Conservation (phyloP, 1,140 invertebrate species). For the Halesus radiatus region DNA sequence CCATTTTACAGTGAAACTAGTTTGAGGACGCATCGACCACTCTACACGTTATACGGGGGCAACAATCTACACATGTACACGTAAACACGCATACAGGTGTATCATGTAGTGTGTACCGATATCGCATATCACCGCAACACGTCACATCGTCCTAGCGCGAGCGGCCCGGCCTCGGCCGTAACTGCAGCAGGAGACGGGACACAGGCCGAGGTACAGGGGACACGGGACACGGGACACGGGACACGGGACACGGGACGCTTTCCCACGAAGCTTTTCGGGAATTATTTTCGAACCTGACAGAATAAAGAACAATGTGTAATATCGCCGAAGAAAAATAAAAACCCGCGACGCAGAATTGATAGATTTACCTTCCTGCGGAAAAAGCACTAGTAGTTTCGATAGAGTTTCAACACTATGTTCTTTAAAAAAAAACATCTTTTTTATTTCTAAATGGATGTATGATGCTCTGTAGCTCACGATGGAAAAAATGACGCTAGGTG, state of each 20-base stretch:
- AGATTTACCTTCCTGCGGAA: too few relatives aligned
- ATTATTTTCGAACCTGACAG: not conserved
- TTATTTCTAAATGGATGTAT: too few relatives aligned
- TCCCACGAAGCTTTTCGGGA: conserved; percentile 3
- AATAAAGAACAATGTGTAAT: conserved; percentile 27
- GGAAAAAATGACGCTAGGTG: too few relatives aligned
- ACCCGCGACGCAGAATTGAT: too few relatives aligned
- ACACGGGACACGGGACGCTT: not conserved
- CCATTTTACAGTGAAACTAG: not conserved
- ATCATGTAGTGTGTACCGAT: not conserved
- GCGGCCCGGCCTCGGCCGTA: not conserved
- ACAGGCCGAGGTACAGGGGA: not conserved
- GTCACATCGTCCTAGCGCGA: not conserved
- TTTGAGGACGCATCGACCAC: not conserved
- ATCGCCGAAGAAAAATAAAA: too few relatives aligned
- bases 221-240: too few relatives aligned
- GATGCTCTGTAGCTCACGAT: too few relatives aligned
- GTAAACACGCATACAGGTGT: not conserved
- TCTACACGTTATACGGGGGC: not conserved
- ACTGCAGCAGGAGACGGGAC: too few relatives aligned
- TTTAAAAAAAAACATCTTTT: too few relatives aligned
- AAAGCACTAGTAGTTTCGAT: too few relatives aligned
- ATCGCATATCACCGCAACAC: not conserved
- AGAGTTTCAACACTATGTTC: too few relatives aligned
- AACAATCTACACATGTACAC: not conserved